Evolutionary conservation across 2,113 vertebrate species (phyloP).

Genomic region (Macquaria australasica): DNA sequence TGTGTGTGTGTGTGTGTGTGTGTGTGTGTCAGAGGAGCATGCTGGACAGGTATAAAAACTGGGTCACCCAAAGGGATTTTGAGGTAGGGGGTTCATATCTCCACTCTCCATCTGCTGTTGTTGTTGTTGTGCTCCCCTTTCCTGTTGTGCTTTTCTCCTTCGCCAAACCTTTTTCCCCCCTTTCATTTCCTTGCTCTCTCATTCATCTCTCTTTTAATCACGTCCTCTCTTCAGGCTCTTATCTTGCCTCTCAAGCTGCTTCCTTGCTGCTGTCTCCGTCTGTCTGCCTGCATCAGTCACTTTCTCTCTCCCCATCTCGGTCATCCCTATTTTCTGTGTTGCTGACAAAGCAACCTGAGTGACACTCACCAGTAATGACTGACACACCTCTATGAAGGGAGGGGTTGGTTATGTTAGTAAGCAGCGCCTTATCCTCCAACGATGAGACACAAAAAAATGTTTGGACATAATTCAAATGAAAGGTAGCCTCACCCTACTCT

Average conservation of each 20-base stretch:
- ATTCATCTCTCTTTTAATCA: conserved; percentile 13
- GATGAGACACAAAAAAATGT: background rate
- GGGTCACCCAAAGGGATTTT: conserved; percentile 52
- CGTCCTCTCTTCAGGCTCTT: conserved; percentile 31
- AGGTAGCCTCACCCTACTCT: conserved; percentile 14
- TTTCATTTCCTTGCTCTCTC: conserved; percentile 13
- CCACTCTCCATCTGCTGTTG: conserved; percentile 42
- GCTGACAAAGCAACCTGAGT: conserved; percentile 53
- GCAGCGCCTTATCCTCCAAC: background rate
- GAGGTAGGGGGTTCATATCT: conserved; percentile 23
- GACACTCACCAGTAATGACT: conserved; percentile 50
- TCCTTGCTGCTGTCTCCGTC: conserved; percentile 17
- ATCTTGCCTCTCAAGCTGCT: conserved; percentile 30
- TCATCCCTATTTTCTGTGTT: conserved; percentile 25
- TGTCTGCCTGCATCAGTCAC: conserved; percentile 31
- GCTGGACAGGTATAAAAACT: conserved; percentile 58
- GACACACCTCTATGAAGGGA: conserved; percentile 48
- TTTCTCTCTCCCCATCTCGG: conserved; percentile 11
- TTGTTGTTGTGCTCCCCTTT: background rate
- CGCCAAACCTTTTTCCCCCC: background rate
- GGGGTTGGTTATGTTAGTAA: background rate
- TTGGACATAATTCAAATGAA: background rate
- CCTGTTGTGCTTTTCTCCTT: conserved; percentile 28
- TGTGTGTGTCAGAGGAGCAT: background rate
- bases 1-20: background rate